Percentiles rank a stretch among this genome's conserved stretches.
Evolutionary conservation across 2,888 invertebrate genomes (phyloP).

Genomic region (Antitype chi): DNA sequence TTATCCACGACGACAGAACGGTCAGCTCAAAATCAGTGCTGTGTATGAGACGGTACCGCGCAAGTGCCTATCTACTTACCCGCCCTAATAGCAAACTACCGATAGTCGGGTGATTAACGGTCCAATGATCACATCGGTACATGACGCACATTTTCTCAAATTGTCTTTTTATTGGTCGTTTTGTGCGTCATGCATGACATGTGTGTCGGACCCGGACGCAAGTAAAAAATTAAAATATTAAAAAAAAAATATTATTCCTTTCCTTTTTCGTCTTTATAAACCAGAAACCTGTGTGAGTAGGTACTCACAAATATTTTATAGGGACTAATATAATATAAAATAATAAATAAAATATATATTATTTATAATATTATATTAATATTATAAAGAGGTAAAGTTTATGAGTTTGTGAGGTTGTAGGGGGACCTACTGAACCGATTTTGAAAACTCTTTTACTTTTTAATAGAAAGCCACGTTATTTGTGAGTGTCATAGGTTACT

Average conservation of each 20-base stretch:
- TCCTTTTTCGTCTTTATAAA: not conserved
- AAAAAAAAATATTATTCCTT: too few species aligned
- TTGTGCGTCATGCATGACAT: conserved; percentile 25
- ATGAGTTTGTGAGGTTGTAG: too few species aligned
- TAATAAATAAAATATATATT: too few species aligned
- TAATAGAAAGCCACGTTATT: too few species aligned
- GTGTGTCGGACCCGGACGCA: not conserved
- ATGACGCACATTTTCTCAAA: not conserved
- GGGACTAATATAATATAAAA: too few species aligned
- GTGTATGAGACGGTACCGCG: not conserved
- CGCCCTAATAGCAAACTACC: not conserved
- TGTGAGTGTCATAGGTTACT: too few species aligned
- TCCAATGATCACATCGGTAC: not conserved
- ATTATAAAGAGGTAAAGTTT: too few species aligned
- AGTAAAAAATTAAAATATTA: not conserved
- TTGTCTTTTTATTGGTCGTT: not conserved
- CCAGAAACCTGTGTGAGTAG: too few species aligned
- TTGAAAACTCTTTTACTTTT: too few species aligned
- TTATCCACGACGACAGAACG: not conserved
- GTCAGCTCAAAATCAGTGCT: not conserved
- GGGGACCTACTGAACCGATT: too few species aligned
- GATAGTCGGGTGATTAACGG: not conserved
- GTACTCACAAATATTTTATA: too few species aligned
- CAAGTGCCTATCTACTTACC: not conserved
- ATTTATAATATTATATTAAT: too few species aligned